Evolutionary conservation across 2,888 invertebrate species (phyloP).

Genomic region (Drosophila subquinaria): DNA sequence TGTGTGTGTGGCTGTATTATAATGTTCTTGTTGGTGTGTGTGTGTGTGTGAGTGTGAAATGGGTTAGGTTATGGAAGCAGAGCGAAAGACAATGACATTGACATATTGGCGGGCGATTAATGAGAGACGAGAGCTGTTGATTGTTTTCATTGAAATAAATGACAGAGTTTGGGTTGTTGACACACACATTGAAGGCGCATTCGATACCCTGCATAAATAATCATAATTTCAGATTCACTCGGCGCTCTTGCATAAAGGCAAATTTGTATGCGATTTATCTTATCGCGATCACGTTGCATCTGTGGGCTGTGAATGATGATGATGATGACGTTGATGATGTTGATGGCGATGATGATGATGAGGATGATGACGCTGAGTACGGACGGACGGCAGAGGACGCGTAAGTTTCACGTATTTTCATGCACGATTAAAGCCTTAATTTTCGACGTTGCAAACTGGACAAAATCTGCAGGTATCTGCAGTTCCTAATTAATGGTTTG

Average conservation of each 20-base stretch:
- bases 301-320: conserved; percentile 27
- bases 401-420: conserved; percentile 79
- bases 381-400: conserved; percentile 53
- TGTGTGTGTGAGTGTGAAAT: conserved; percentile 51
- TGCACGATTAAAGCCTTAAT: conserved; percentile 82
- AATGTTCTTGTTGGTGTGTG: neutral
- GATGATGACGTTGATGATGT: conserved; percentile 27
- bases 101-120: conserved; percentile 73
- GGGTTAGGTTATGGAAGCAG: conserved; percentile 59
- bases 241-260: conserved; percentile 68
- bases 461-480: conserved; percentile 71
- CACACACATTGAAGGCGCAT: conserved; percentile 68
- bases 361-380: conserved; percentile 29
- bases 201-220: conserved; percentile 77
- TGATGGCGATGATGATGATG: neutral
- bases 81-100: conserved; percentile 66
- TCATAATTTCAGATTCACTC: conserved; percentile 61
- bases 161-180: conserved; percentile 72
- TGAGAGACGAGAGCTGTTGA: conserved; percentile 62
- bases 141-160: conserved; percentile 80
- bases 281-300: conserved; percentile 80
- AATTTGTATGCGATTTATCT: conserved; percentile 80
- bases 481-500: conserved; percentile 81
- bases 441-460: conserved; percentile 62
- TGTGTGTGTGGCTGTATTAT: conserved; percentile 29